These are phyloP conservation scores for Eutrigla gurnardus DNA, from an alignment of 2,797 vertebrate species.

Conservation along the genomic window DNA sequence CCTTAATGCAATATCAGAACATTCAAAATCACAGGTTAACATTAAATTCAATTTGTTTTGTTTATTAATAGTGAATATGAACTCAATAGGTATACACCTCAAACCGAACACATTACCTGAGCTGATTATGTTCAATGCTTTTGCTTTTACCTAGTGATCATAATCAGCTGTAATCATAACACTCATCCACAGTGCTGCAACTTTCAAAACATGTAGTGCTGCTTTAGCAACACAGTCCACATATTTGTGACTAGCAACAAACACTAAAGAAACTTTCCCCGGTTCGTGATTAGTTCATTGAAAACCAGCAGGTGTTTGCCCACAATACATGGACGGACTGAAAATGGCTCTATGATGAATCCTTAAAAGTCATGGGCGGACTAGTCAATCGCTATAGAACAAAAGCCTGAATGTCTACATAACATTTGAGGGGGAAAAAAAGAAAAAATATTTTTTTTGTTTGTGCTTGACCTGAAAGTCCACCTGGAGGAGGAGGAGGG, in stretches of 20 bases:
- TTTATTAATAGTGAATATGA: no score
- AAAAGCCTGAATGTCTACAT: not conserved
- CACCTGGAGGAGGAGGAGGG: slow-evolving; percentile 12
- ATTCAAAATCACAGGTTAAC: no score
- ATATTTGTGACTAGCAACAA: not conserved
- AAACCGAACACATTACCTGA: no score
- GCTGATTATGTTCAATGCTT: no score
- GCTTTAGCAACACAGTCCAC: not conserved
- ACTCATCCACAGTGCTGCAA: not conserved
- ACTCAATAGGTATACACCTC: no score
- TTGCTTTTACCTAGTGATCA: no score
- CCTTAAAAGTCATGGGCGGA: not conserved
- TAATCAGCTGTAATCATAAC: not conserved
- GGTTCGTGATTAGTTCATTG: slow-evolving; percentile 2
- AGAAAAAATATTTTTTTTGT: not conserved
- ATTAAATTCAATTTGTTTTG: no score
- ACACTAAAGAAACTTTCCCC: not conserved
- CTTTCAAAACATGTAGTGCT: not conserved
- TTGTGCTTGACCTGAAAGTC: slow-evolving; percentile 9
- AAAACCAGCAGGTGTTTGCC: slow-evolving; percentile 9
- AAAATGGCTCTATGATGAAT: slow-evolving; percentile 2
- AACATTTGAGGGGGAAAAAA: not conserved
- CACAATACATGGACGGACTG: not conserved
- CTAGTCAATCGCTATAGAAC: not conserved
- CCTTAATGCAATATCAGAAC: not conserved